These are phyloP conservation scores for Porites cylindrica DNA, from an alignment of 92 coral and sea anemone species.

Conservation along the genomic window DNA sequence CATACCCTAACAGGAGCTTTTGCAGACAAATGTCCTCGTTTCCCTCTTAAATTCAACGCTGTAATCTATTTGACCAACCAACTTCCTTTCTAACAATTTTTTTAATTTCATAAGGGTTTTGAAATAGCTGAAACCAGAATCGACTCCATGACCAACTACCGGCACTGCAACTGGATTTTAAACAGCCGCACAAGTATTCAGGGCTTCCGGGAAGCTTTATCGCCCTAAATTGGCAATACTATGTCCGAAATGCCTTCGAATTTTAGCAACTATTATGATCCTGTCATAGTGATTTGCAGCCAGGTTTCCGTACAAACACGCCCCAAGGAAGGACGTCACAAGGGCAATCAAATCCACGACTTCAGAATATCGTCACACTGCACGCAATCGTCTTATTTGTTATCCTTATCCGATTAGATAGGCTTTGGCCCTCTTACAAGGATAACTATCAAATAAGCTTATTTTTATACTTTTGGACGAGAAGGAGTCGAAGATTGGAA, in stretches of 20 bases:
- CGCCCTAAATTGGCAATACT: not conserved
- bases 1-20: not conserved
- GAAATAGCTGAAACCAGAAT: too few relatives aligned
- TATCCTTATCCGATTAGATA: constrained; percentile 22
- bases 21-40: not conserved
- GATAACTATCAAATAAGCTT: constrained; percentile 4
- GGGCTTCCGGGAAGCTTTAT: not conserved
- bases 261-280: not conserved
- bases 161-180: too few relatives aligned
- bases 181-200: not conserved
- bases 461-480: not conserved
- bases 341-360: constrained; percentile 28
- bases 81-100: too few relatives aligned
- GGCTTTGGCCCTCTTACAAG: not conserved
- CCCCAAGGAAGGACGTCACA: constrained; percentile 22
- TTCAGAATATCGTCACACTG: constrained; percentile 30
- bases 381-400: constrained; percentile 39
- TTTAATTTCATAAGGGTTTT: too few relatives aligned
- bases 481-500: not conserved
- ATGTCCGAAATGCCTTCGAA: not conserved
- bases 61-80: too few relatives aligned
- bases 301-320: constrained; percentile 28
- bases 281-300: constrained; percentile 10
- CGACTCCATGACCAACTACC: too few relatives aligned
- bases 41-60: not conserved